A percentile compares a stretch with the other conserved stretches of the same genome.
Evolutionary conservation across 2,113 vertebrate species (phyloP).

Genomic region (Globicephala melas): DNA sequence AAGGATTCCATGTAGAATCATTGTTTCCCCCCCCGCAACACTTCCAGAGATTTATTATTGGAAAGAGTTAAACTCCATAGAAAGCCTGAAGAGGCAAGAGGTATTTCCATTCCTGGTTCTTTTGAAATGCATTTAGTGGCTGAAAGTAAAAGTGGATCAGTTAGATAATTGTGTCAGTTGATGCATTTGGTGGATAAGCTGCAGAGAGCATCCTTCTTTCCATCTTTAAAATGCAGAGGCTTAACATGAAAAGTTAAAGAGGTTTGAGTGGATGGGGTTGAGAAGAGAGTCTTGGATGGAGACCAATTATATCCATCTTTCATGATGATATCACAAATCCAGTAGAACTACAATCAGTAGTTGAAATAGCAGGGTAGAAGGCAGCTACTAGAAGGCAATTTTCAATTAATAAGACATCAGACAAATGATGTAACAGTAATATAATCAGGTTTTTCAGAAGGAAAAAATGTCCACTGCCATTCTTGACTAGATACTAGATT

Average conservation of each 20-base stretch:
- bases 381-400: neutral
- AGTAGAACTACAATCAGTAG: neutral
- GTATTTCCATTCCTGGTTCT: neutral
- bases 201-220: neutral
- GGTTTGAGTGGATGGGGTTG: neutral
- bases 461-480: neutral
- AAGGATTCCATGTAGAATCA: neutral
- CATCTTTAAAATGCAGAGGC: neutral
- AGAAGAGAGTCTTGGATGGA: neutral
- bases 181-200: neutral
- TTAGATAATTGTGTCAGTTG: neutral
- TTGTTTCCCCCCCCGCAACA: neutral
- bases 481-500: neutral
- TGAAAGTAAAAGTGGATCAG: neutral
- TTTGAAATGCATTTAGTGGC: neutral
- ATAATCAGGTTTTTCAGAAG: constrained; percentile 26
- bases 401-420: constrained; percentile 23
- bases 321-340: neutral
- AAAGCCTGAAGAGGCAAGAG: neutral
- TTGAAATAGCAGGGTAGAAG: neutral
- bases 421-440: constrained; percentile 41
- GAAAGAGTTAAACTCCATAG: neutral
- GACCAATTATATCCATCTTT: neutral
- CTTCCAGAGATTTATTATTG: neutral
- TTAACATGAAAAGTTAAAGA: neutral